Evolutionary conservation across 2,888 invertebrate species (phyloP).

Genomic region (Thera obeliscata): DNA sequence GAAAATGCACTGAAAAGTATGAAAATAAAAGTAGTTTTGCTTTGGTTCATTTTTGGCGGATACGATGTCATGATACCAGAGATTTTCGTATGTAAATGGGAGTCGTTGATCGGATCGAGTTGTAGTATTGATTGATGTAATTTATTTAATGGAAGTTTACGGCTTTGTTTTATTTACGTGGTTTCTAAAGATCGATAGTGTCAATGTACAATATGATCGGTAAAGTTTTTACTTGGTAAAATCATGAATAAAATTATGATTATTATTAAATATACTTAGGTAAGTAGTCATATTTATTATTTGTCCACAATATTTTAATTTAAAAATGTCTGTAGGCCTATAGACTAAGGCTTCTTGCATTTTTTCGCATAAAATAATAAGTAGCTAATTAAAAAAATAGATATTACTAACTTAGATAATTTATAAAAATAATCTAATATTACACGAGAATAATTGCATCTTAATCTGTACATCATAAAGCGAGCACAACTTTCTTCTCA

Average conservation of each 20-base stretch:
- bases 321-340: too few species aligned
- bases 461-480: slow-evolving; percentile 10
- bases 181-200: neutral
- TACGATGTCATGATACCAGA: slow-evolving; percentile 36
- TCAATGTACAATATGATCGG: too few species aligned
- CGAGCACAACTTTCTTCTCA: slow-evolving; percentile 28
- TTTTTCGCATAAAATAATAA: too few species aligned
- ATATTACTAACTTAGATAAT: too few species aligned
- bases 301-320: too few species aligned
- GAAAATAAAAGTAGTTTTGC: slow-evolving; percentile 74
- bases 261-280: too few species aligned
- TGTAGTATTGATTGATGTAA: neutral
- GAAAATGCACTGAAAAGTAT: slow-evolving; percentile 56
- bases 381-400: too few species aligned
- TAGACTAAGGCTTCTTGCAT: too few species aligned
- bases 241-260: too few species aligned
- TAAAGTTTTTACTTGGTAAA: too few species aligned
- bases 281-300: too few species aligned
- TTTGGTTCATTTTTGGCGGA: slow-evolving; percentile 23
- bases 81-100: slow-evolving; percentile 46
- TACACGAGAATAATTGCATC: slow-evolving; percentile 15
- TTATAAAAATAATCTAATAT: too few species aligned
- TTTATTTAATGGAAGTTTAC: neutral
- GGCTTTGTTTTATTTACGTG: neutral
- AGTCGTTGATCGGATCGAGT: slow-evolving; percentile 15